phyloP scores from a whole-genome alignment of 2,888 invertebrate species.

The Microplitis deprimator region DNA sequence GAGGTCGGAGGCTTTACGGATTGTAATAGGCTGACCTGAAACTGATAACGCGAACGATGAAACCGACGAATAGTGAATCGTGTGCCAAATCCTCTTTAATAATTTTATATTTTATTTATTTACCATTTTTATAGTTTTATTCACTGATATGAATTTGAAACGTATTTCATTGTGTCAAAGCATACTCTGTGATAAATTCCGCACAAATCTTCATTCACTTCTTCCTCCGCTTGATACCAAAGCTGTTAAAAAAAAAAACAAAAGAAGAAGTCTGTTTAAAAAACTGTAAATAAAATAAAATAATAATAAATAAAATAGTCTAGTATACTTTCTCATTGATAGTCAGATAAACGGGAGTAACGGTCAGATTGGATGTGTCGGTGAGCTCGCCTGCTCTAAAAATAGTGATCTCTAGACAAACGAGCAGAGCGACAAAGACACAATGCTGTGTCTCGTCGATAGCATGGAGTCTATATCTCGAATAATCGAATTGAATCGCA shows the following conservation, averaged over 20 bases:
- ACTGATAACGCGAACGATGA: slow-evolving; percentile 50
- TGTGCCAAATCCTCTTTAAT: slow-evolving; percentile 38
- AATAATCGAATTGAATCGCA: slow-evolving; percentile 25
- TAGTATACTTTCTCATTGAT: slow-evolving; percentile 23
- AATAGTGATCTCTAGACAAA: background rate
- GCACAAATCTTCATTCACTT: background rate
- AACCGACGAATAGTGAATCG: slow-evolving; percentile 47
- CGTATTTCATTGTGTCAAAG: too few species aligned
- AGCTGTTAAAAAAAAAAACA: background rate
- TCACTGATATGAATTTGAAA: too few species aligned
- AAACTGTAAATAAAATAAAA: background rate
- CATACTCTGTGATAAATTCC: too few species aligned
- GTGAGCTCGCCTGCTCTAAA: background rate
- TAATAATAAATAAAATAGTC: background rate
- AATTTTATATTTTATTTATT: slow-evolving; percentile 3
- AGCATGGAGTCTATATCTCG: background rate
- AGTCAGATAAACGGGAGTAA: slow-evolving; percentile 16
- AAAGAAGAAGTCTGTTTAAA: background rate
- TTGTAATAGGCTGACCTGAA: slow-evolving; percentile 54
- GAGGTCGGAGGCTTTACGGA: slow-evolving; percentile 47
- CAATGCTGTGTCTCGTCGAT: slow-evolving; percentile 2
- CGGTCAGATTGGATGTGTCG: background rate
- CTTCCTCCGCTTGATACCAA: background rate
- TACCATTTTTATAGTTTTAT: background rate
- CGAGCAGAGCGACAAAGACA: background rate